Evolutionary conservation across 1,140 invertebrate genomes (phyloP).

Genomic region (Ceratitis capitata): DNA sequence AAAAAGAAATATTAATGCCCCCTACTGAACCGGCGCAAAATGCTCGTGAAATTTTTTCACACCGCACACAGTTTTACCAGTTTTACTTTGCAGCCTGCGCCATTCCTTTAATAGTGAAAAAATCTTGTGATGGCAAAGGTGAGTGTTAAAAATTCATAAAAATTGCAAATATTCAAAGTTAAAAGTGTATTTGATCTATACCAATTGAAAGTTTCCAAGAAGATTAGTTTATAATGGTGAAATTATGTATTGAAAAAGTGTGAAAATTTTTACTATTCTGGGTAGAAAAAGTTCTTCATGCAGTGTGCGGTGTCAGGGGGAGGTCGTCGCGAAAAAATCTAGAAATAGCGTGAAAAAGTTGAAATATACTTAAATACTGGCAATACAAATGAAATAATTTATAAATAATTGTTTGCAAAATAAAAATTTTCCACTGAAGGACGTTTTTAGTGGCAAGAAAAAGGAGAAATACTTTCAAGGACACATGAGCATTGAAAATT

Average conservation of each 20-base stretch:
- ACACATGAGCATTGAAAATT: not conserved
- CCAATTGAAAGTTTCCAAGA: not conserved
- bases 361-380: not conserved
- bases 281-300: slow-evolving; percentile 11
- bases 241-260: not conserved
- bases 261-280: not conserved
- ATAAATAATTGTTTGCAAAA: not conserved
- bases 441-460: not conserved
- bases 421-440: not conserved
- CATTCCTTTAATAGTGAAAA: slow-evolving; percentile 44
- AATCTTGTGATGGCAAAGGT: slow-evolving; percentile 46
- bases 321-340: slow-evolving; percentile 30
- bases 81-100: slow-evolving; percentile 44
- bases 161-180: slow-evolving; percentile 4
- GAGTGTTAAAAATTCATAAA: slow-evolving; percentile 39
- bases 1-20: not conserved
- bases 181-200: not conserved
- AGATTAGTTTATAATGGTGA: not conserved
- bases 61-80: slow-evolving; percentile 43
- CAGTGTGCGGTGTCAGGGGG: not conserved
- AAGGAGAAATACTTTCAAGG: slow-evolving; percentile 38
- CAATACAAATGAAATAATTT: not conserved
- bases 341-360: slow-evolving; percentile 29
- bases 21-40: slow-evolving; percentile 34
- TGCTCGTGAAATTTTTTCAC: slow-evolving; percentile 43